Percentiles rank a stretch among this genome's conserved stretches.
phyloP scores from a whole-genome alignment of 2,797 vertebrate species.

The Ctenopoma multispine region DNA sequence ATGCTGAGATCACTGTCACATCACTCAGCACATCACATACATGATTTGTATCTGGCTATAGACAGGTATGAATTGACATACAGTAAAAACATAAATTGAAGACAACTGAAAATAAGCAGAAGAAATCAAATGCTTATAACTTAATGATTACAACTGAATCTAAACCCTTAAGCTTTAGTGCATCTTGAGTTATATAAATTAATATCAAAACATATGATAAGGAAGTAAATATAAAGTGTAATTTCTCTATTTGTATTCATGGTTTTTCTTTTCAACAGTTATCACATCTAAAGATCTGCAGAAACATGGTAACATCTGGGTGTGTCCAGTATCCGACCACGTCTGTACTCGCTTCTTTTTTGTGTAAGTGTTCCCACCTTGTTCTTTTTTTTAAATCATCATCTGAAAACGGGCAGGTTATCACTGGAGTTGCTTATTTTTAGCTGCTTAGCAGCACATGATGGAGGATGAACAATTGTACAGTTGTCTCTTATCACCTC shows the following conservation, averaged over 20 bases:
- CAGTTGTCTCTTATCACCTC: slow-evolving; percentile 3
- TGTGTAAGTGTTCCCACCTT: slow-evolving; percentile 88
- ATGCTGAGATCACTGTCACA: background rate
- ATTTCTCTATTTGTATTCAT: background rate
- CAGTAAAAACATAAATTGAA: background rate
- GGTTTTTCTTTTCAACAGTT: slow-evolving; percentile 81
- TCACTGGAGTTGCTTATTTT: background rate
- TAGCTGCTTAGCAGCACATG: slow-evolving; percentile 5
- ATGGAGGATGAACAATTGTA: slow-evolving; percentile 18
- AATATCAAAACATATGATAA: background rate
- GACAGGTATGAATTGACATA: background rate
- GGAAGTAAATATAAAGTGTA: background rate
- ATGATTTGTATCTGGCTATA: no score
- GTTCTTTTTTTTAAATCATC: background rate
- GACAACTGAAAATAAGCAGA: slow-evolving; percentile 6
- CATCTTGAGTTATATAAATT: background rate
- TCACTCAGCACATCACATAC: no score
- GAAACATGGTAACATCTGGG: slow-evolving; percentile 99
- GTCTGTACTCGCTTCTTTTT: slow-evolving; percentile 99
- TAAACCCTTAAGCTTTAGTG: background rate
- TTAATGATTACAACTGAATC: no score
- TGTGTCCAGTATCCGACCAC: slow-evolving; percentile 98
- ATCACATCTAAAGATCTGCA: slow-evolving; percentile 99
- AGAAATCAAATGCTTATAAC: background rate
- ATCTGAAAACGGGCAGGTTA: slow-evolving; percentile 1